Conservation (phyloP, 1,140 invertebrate genomes). For the Cydia pomonella region DNA sequence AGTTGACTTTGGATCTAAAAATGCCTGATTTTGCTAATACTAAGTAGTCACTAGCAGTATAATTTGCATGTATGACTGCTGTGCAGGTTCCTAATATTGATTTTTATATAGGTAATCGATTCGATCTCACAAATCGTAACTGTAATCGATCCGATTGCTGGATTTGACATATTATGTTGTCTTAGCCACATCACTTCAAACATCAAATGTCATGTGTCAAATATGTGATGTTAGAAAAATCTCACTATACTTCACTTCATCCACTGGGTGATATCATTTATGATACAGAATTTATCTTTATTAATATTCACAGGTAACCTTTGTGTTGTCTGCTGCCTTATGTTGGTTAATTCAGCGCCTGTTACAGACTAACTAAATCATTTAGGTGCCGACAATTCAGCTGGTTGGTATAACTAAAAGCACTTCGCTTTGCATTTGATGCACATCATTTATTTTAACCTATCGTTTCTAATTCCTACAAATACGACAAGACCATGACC, state of each 20-base stretch:
- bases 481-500: not conserved
- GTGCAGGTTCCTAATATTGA: too few relatives aligned
- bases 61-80: too few relatives aligned
- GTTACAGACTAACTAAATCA: not conserved
- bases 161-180: too few relatives aligned
- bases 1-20: too few relatives aligned
- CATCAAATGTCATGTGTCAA: too few relatives aligned
- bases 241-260: not conserved
- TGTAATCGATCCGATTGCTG: too few relatives aligned
- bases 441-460: not conserved
- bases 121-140: too few relatives aligned
- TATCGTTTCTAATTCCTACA: not conserved
- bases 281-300: not conserved
- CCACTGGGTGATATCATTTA: slow-evolving; percentile 1
- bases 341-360: not conserved
- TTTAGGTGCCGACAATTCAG: not conserved
- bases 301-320: not conserved
- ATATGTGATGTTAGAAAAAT: too few relatives aligned
- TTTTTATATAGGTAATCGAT: too few relatives aligned
- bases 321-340: not conserved
- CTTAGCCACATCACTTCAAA: too few relatives aligned
- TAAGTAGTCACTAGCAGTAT: too few relatives aligned
- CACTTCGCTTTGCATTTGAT: not conserved
- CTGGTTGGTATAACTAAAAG: not conserved
- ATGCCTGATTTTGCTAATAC: too few relatives aligned